phyloP scores from a whole-genome alignment of 1,140 invertebrate species.

The Caenorhabditis brenneri region DNA sequence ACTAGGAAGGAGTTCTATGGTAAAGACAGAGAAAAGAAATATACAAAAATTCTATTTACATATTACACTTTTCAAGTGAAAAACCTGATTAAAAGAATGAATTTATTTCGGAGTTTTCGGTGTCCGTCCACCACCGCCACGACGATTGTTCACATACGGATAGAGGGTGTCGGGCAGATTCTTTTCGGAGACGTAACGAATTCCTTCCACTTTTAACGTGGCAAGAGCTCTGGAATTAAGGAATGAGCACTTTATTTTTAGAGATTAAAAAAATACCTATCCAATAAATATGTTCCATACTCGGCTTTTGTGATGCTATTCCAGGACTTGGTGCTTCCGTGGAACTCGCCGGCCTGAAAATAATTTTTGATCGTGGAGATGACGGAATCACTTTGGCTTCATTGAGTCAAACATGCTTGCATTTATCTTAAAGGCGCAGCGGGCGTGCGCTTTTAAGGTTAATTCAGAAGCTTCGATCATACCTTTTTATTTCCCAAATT shows the following conservation, averaged over 20 bases:
- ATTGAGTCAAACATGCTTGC: too few species aligned
- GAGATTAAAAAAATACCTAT: background rate
- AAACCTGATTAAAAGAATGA: background rate
- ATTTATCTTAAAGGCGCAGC: too few species aligned
- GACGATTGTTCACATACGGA: conserved; percentile 12
- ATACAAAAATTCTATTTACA: background rate
- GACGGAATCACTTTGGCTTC: too few species aligned
- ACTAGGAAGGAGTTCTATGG: background rate
- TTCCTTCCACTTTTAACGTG: background rate
- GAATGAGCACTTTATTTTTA: too few species aligned
- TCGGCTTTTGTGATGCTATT: background rate
- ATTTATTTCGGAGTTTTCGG: conserved; percentile 32
- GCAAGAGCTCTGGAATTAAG: background rate
- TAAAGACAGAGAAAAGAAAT: background rate
- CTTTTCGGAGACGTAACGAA: background rate
- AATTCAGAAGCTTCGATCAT: background rate
- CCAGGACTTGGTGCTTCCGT: background rate
- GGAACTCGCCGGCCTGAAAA: conserved; percentile 30
- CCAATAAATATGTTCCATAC: background rate
- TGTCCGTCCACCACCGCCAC: conserved; percentile 15
- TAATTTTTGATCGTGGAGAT: too few species aligned
- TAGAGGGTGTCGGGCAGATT: background rate
- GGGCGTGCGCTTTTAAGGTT: background rate
- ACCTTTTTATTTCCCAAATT: conserved; percentile 18
- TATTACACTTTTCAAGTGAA: background rate